phyloP scores from a whole-genome alignment of 1,140 invertebrate species.

The Wasmannia auropunctata region DNA sequence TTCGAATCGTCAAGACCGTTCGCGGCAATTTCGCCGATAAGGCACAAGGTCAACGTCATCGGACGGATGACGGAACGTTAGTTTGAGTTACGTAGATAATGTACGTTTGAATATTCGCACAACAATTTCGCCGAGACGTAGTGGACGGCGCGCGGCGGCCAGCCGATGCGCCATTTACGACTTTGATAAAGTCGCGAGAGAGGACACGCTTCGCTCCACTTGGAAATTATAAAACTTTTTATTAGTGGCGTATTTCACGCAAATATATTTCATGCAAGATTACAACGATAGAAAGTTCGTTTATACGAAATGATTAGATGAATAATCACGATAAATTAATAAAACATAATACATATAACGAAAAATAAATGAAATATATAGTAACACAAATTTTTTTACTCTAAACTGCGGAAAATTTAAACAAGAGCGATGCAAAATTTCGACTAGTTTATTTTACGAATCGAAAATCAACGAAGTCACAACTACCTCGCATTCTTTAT shows the following conservation, averaged over 20 bases:
- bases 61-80: slow-evolving; percentile 68
- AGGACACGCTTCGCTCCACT: neutral
- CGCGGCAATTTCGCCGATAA: slow-evolving; percentile 61
- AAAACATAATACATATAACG: neutral
- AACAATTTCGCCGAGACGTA: slow-evolving; percentile 30
- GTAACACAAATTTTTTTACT: neutral
- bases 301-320: neutral
- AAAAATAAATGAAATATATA: neutral
- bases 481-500: no score
- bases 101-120: slow-evolving; percentile 38
- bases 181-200: slow-evolving; percentile 30
- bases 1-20: slow-evolving; percentile 55
- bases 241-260: neutral
- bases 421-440: no score
- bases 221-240: neutral
- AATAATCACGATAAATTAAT: neutral
- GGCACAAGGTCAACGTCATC: slow-evolving; percentile 67
- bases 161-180: slow-evolving; percentile 35
- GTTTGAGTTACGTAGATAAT: slow-evolving; percentile 67
- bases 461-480: no score
- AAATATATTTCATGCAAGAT: neutral
- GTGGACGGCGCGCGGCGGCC: slow-evolving; percentile 10
- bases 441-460: no score
- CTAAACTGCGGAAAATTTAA: neutral
- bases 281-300: neutral